Percentiles rank a stretch among this genome's conserved stretches.
Conservation (phyloP, 2,797 vertebrate genomes). For the Tarsius wallacei region DNA sequence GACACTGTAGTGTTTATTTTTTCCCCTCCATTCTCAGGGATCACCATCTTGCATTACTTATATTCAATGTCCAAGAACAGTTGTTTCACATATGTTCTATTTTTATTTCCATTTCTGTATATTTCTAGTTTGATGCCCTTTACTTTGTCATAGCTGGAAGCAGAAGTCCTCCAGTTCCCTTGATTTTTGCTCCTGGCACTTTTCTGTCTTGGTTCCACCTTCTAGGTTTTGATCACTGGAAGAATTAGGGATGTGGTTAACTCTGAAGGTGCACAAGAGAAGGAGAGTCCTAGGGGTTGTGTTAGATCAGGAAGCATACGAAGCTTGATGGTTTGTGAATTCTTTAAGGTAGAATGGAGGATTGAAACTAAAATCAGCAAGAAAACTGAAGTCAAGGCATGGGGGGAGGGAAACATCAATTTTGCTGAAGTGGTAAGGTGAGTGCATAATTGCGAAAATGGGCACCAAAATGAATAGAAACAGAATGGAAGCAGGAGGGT, state of each 20-base stretch:
- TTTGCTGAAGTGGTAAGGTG: background rate
- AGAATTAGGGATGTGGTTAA: background rate
- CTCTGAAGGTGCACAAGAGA: background rate
- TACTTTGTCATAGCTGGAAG: background rate
- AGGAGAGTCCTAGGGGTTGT: background rate
- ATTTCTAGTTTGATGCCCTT: conserved; percentile 1
- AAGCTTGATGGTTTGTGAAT: background rate
- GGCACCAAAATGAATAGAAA: background rate
- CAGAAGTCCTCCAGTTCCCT: background rate
- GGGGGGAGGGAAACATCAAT: background rate
- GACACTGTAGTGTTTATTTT: background rate
- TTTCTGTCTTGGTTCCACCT: background rate
- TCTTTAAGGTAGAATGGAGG: background rate
- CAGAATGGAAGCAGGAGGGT: background rate
- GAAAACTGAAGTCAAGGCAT: background rate
- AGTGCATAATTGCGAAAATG: background rate
- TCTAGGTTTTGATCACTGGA: background rate
- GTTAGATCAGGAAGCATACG: background rate
- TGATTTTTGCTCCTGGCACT: background rate
- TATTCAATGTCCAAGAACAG: background rate
- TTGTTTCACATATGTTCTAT: background rate
- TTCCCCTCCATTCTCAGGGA: background rate
- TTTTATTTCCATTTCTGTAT: background rate
- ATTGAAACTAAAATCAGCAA: background rate
- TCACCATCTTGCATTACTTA: background rate